Conservation (phyloP, 2,888 invertebrate genomes). For the Ametastegia equiseti region DNA sequence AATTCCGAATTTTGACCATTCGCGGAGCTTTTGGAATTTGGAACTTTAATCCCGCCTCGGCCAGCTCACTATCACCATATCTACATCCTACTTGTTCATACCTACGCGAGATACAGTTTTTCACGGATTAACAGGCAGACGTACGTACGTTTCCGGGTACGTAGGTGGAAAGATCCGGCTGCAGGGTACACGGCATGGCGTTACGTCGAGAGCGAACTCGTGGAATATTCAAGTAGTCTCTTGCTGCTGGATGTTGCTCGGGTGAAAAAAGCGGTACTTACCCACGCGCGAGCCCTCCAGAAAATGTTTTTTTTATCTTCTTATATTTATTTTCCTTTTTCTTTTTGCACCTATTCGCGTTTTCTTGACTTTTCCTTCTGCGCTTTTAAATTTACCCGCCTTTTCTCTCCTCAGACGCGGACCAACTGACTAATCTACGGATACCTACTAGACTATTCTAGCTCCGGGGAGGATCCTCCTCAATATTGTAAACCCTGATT, state of each 20-base stretch:
- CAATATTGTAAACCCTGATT: conserved; percentile 18
- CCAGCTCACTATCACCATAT: too few relatives aligned
- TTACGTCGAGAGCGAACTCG: conserved; percentile 23
- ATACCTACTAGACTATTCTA: background rate
- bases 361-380: background rate
- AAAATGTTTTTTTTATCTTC: conserved; percentile 2
- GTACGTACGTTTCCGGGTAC: background rate
- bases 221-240: conserved; percentile 42
- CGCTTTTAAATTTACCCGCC: too few relatives aligned
- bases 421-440: background rate
- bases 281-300: conserved; percentile 34
- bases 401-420: background rate
- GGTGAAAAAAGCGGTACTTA: conserved; percentile 30
- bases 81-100: too few relatives aligned
- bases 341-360: background rate
- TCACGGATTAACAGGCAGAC: conserved; percentile 39
- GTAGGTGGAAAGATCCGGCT: conserved; percentile 30
- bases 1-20: too few relatives aligned
- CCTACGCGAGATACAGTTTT: conserved; percentile 24
- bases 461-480: background rate
- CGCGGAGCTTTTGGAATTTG: too few relatives aligned
- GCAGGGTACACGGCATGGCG: too few relatives aligned
- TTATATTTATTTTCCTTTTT: background rate
- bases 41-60: too few relatives aligned
- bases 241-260: background rate